These are phyloP conservation scores for Phacellophora camtschatica DNA, from an alignment of 30 jellyfish, hydroid and myxozoan genomes.

Conservation along the genomic window DNA sequence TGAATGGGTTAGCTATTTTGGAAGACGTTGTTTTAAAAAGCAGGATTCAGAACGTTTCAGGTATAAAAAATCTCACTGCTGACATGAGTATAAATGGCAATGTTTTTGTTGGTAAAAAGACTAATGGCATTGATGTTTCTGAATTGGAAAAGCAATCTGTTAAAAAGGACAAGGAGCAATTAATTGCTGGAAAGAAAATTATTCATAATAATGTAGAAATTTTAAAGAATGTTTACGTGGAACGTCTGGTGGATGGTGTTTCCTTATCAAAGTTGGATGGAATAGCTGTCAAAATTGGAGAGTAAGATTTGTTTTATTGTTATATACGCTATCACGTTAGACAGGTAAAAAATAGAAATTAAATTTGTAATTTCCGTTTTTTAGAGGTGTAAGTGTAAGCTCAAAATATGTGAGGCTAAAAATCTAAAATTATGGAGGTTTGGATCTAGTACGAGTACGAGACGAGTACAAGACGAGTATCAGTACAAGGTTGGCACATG, in stretches of 20 bases:
- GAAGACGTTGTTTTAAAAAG: slow-evolving; percentile 43
- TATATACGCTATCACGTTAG: too few relatives aligned
- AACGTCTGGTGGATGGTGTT: slow-evolving; percentile 54
- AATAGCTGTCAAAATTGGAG: background rate
- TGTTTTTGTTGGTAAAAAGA: background rate
- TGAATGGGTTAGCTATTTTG: slow-evolving; percentile 26
- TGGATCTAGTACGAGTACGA: too few relatives aligned
- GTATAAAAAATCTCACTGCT: background rate
- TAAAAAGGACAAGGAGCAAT: slow-evolving; percentile 5
- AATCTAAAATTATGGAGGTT: too few relatives aligned
- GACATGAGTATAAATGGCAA: slow-evolving; percentile 18
- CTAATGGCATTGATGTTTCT: slow-evolving; percentile 45
- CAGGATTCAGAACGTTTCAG: slow-evolving; percentile 37
- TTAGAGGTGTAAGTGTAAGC: too few relatives aligned
- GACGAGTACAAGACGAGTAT: too few relatives aligned
- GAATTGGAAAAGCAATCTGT: slow-evolving; percentile 39
- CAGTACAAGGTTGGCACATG: too few relatives aligned
- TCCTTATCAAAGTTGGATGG: slow-evolving; percentile 49
- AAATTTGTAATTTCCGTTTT: background rate
- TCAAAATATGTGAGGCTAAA: too few relatives aligned
- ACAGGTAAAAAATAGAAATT: background rate
- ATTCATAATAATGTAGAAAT: background rate
- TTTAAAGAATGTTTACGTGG: slow-evolving; percentile 8
- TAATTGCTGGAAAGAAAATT: slow-evolving; percentile 51
- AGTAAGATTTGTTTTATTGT: slow-evolving; percentile 14